Base-by-base conservation (phyloP, 2,888 invertebrate genomes). In the Drosophila mettleri region DNA sequence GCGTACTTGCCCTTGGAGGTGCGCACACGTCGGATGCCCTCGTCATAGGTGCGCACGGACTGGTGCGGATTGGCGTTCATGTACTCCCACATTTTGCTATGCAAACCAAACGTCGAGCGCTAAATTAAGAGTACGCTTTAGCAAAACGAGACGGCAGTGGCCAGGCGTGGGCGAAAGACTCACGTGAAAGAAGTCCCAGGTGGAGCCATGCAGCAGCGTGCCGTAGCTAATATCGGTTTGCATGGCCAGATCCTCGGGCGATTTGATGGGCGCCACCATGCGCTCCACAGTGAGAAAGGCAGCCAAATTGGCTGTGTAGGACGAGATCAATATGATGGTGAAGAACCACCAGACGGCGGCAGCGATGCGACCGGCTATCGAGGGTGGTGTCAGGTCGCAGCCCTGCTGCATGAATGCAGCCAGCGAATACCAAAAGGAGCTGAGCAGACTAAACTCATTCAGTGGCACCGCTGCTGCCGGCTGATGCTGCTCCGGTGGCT, bases 331-430 rank as follows among this genome's bases (percentile, higher is more conserved):
- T 89, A 99, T 99, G 69, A 99, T 94, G 0, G 99, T 99, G 93
- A 99, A 99, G 93, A 99, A 99, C 99, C 99, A 99, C 99, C 99
- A 99, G 1, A 99, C 98, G 33, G 98, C 97, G 34, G 98, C 98
- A 3, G 99, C 99, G 83, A 99, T 98, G 73, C 99, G 94, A 4
- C 92, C 92, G 3, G 92, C 91, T 69, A 92, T 90, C 29, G 93
- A 98, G 95, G 98, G 95, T 16, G 99, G 99, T 59, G 98, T 96
- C 71, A 98, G 96, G 92, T 99, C 99, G 90, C 98, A 98, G 69
- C 99, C 98, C 93, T 99, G 99, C 93, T 99, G 98, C 98, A 99
- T 98, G 92, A 99, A 97, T 18, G 99, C 98, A 20, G 98, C 99
- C 77, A 99, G 93, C 0, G 99, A 96, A 93, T 99, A 99, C 99